These are phyloP conservation scores for cattle (Bos taurus) DNA, from an alignment of 2,113 vertebrate genomes.

Conservation along the genomic window DNA sequence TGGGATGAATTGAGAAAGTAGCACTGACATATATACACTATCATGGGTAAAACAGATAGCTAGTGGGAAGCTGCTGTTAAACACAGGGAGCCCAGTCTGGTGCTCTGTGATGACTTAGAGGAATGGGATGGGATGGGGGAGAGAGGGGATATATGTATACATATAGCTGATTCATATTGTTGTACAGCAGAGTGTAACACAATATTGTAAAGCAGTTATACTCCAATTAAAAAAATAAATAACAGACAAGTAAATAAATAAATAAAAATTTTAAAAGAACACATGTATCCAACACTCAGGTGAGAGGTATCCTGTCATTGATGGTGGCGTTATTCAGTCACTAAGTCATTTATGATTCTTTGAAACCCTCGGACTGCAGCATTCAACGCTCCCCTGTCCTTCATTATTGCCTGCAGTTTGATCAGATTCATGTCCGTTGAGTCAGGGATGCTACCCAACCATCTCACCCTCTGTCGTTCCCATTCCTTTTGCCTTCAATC, in stretches of 20 bases:
- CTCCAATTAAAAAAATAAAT: neutral
- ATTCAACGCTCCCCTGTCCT: neutral
- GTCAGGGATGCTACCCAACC: neutral
- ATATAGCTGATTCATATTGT: neutral
- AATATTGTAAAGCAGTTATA: neutral
- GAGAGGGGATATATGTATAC: neutral
- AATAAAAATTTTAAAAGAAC: neutral
- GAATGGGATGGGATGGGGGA: neutral
- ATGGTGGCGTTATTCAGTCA: neutral
- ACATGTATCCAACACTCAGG: neutral
- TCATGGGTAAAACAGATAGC: neutral
- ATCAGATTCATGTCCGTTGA: neutral
- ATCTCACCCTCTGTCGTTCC: neutral
- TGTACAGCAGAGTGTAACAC: neutral
- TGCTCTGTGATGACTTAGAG: neutral
- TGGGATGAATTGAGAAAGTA: neutral
- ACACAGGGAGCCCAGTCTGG: neutral
- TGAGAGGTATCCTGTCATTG: neutral
- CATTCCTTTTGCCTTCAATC: neutral
- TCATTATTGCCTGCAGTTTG: neutral
- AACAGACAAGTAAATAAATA: neutral
- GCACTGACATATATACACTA: neutral
- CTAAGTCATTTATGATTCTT: neutral
- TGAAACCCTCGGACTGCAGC: neutral
- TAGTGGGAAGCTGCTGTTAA: neutral